These are phyloP conservation scores for Daptonema setosum DNA, from an alignment of 2,888 invertebrate species.

Conservation along the genomic window DNA sequence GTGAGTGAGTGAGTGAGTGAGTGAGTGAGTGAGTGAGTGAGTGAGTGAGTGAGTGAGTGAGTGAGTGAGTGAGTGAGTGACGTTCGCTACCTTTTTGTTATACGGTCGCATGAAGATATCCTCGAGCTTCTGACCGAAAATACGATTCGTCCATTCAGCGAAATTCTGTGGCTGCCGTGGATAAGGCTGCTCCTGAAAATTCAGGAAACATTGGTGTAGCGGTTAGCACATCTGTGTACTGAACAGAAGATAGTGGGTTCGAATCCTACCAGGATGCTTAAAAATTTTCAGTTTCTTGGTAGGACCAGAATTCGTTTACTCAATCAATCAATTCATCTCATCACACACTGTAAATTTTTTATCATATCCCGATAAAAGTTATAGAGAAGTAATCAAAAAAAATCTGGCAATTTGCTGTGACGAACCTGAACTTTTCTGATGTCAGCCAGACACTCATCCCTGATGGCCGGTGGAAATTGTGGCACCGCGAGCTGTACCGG, in stretches of 20 bases:
- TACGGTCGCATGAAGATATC: conserved; percentile 19
- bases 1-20: neutral
- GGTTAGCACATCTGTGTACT: too few species aligned
- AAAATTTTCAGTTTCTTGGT: too few species aligned
- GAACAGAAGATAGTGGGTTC: too few species aligned
- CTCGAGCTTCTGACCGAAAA: conserved; percentile 17
- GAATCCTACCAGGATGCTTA: too few species aligned
- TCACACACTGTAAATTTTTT: too few species aligned
- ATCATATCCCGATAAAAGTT: too few species aligned
- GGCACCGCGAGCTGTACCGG: conserved; percentile 14
- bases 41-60: neutral
- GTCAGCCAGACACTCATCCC: conserved; percentile 12
- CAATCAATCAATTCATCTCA: too few species aligned
- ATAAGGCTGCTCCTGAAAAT: too few species aligned
- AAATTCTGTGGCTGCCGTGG: conserved; percentile 12
- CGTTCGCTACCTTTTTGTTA: conserved; percentile 20
- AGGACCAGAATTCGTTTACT: too few species aligned
- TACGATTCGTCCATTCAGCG: conserved; percentile 13
- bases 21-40: neutral
- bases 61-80: neutral
- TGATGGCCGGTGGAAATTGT: conserved; percentile 12
- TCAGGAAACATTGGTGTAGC: too few species aligned
- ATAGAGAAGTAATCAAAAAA: too few species aligned
- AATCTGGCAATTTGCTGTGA: too few species aligned
- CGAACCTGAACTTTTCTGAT: conserved; percentile 5